These are phyloP conservation scores for Illadopsis cleaveri DNA, from an alignment of 2,113 vertebrate genomes.

Conservation along the genomic window DNA sequence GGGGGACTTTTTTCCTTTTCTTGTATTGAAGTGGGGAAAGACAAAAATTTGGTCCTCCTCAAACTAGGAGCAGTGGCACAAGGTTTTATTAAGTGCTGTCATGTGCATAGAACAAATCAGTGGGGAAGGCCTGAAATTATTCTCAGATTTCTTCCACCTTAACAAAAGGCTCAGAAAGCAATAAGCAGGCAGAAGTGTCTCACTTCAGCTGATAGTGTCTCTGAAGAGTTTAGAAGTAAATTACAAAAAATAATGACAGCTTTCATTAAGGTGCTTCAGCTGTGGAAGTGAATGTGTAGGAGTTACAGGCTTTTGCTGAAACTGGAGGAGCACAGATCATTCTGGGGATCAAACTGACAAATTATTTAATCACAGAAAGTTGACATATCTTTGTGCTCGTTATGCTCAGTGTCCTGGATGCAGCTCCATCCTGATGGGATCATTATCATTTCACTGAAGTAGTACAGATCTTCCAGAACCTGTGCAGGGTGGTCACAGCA, in stretches of 20 bases:
- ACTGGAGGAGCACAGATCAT: neutral
- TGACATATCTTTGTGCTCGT: neutral
- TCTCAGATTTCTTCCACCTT: neutral
- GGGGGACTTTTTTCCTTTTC: accelerated
- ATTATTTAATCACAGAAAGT: neutral
- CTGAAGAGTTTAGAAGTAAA: constrained; percentile 26
- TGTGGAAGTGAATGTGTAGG: neutral
- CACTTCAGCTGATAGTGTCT: neutral
- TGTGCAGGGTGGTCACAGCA: neutral
- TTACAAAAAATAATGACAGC: neutral
- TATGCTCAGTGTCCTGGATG: neutral
- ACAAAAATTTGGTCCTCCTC: neutral
- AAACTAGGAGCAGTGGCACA: neutral
- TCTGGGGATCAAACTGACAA: neutral
- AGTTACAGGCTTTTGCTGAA: neutral
- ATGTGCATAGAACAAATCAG: neutral
- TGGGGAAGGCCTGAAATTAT: neutral
- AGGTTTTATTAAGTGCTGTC: neutral
- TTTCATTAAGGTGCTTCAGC: constrained; percentile 16
- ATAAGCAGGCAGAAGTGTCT: neutral
- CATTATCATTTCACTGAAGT: neutral
- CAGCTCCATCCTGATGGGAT: neutral
- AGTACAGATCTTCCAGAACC: neutral
- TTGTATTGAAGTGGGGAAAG: neutral
- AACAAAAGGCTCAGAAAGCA: neutral